phyloP scores from a whole-genome alignment of 2,888 invertebrate species.

The Sminthurinus aureus region DNA sequence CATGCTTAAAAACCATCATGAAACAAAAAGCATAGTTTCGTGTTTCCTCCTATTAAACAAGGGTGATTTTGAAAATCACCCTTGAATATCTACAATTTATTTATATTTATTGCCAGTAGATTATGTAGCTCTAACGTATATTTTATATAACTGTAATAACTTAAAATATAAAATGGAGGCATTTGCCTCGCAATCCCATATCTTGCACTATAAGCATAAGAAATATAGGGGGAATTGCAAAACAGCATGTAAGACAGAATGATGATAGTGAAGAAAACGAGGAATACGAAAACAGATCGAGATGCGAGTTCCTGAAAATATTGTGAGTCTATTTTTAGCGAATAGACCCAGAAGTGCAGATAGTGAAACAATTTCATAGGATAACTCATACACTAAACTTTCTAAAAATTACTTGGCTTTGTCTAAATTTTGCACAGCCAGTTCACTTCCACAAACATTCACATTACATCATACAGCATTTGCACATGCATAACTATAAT shows the following conservation, averaged over 20 bases:
- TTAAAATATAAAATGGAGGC: no score
- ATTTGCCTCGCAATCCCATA: no score
- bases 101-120: no score
- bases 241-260: neutral
- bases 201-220: no score
- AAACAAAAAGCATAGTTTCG: no score
- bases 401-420: constrained; percentile 41
- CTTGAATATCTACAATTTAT: no score
- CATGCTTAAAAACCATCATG: no score
- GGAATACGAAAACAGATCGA: constrained; percentile 2
- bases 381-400: constrained; percentile 11
- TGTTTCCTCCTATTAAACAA: no score
- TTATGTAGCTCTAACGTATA: no score
- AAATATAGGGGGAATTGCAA: neutral
- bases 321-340: constrained; percentile 31
- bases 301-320: constrained; percentile 22
- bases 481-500: neutral
- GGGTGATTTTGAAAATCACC: no score
- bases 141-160: no score
- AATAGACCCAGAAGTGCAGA: constrained; percentile 40
- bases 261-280: neutral
- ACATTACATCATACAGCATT: neutral
- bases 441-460: constrained; percentile 23
- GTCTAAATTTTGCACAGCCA: constrained; percentile 38
- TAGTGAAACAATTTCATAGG: constrained; percentile 28